phyloP scores from a whole-genome alignment of 1,140 invertebrate genomes.

The Ctenoplectra terminalis region DNA sequence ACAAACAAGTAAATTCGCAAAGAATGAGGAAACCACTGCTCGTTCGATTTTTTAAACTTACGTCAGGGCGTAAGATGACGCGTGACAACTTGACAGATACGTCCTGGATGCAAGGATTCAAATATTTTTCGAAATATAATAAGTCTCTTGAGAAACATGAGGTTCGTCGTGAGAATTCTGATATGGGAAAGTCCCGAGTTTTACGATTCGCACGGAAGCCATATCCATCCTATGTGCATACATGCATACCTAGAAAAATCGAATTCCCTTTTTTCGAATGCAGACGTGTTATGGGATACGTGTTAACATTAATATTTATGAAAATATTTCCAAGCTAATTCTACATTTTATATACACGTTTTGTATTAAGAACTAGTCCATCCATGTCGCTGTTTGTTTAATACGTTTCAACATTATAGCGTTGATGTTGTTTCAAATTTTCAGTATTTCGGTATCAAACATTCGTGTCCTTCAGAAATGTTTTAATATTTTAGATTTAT shows the following conservation, averaged over 20 bases:
- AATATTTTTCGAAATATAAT: constrained; percentile 47
- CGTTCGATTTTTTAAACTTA: background rate
- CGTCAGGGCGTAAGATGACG: too few species aligned
- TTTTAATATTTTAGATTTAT: too few species aligned
- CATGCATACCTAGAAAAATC: constrained; percentile 2
- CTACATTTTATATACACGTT: background rate
- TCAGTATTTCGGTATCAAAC: too few species aligned
- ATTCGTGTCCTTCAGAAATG: too few species aligned
- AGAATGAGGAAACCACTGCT: too few species aligned
- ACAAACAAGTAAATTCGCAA: too few species aligned
- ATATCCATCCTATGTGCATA: constrained; percentile 9
- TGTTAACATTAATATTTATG: constrained; percentile 30
- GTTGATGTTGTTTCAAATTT: too few species aligned
- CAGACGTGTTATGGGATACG: background rate
- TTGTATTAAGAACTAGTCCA: background rate
- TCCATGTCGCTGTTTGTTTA: background rate
- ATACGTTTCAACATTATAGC: too few species aligned
- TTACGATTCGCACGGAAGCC: constrained; percentile 38
- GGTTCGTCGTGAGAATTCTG: constrained; percentile 20
- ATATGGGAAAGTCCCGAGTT: constrained; percentile 18
- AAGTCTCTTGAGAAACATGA: constrained; percentile 47
- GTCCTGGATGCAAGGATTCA: background rate
- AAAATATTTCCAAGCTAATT: constrained; percentile 7
- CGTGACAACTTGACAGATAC: background rate
- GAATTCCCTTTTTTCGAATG: constrained; percentile 27